Evolutionary conservation across 2,113 vertebrate genomes (phyloP).

Genomic region (Nothoprocta pentlandii): DNA sequence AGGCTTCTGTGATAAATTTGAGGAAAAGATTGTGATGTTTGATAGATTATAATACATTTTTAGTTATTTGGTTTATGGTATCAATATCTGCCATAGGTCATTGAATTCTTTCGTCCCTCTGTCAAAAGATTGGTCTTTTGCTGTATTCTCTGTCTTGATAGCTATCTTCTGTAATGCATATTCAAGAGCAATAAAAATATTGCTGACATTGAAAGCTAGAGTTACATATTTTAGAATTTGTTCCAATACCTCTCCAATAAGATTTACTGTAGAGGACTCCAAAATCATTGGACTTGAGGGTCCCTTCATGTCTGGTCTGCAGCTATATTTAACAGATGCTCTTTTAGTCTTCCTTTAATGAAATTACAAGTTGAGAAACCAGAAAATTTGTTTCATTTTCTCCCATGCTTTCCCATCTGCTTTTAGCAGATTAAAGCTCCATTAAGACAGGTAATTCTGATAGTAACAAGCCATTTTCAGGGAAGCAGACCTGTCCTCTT

Average conservation of each 20-base stretch:
- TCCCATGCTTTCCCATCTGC: not conserved
- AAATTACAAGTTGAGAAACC: slow-evolving; percentile 49
- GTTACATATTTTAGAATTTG: not conserved
- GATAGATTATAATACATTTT: not conserved
- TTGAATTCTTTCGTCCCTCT: not conserved
- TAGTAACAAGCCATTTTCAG: slow-evolving; percentile 8
- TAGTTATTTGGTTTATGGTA: not conserved
- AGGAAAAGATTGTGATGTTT: not conserved
- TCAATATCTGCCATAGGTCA: not conserved
- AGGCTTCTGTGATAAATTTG: not conserved
- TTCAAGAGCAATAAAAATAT: not conserved
- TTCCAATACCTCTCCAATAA: not conserved
- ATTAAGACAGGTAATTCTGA: slow-evolving; percentile 24
- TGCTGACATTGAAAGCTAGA: not conserved
- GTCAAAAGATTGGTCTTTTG: not conserved
- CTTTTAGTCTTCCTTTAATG: slow-evolving; percentile 19
- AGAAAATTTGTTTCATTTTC: slow-evolving; percentile 5
- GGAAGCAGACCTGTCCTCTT: not conserved
- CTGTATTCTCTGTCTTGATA: not conserved
- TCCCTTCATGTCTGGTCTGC: not conserved
- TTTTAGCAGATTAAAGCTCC: slow-evolving; percentile 41
- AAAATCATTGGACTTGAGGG: not conserved
- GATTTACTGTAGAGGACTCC: not conserved
- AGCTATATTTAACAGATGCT: not conserved
- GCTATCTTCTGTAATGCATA: not conserved